Evolutionary conservation across 1,140 invertebrate species (phyloP).

Genomic region (Bombus balteatus): DNA sequence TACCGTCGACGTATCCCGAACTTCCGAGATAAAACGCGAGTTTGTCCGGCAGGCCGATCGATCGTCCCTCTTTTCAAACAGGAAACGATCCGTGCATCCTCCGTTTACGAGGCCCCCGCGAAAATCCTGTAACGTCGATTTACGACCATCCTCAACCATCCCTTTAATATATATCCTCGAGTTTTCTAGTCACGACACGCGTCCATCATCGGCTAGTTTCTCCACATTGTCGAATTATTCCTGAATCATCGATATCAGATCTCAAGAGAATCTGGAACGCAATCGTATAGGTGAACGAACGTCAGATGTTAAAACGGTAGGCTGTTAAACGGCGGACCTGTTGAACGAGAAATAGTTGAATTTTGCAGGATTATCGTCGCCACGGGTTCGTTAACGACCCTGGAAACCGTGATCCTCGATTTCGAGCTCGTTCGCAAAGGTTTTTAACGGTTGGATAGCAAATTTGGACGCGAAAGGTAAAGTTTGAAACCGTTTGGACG

Average conservation of each 20-base stretch:
- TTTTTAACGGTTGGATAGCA: not conserved
- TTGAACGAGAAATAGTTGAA: not conserved
- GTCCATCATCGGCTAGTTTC: not conserved
- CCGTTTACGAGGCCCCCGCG: not conserved
- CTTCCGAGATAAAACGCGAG: constrained; percentile 22
- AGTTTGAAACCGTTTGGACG: too few relatives aligned
- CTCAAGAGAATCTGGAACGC: not conserved
- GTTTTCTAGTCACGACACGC: not conserved
- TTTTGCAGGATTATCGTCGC: constrained; percentile 8
- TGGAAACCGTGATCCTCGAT: not conserved
- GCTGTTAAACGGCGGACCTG: not conserved
- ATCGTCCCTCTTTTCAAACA: constrained; percentile 4
- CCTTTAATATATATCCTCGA: not conserved
- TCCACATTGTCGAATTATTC: not conserved
- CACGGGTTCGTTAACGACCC: not conserved
- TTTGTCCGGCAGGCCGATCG: not conserved
- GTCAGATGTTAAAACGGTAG: not conserved
- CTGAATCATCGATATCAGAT: not conserved
- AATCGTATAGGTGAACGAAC: not conserved
- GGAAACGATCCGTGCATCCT: constrained; percentile 1
- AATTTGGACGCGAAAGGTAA: not conserved
- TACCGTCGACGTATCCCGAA: constrained; percentile 4
- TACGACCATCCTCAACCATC: not conserved
- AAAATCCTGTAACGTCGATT: not conserved
- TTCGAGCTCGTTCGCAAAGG: not conserved